Evolutionary conservation across 1,140 invertebrate species (phyloP).

Genomic region (Drosophila mayri): DNA sequence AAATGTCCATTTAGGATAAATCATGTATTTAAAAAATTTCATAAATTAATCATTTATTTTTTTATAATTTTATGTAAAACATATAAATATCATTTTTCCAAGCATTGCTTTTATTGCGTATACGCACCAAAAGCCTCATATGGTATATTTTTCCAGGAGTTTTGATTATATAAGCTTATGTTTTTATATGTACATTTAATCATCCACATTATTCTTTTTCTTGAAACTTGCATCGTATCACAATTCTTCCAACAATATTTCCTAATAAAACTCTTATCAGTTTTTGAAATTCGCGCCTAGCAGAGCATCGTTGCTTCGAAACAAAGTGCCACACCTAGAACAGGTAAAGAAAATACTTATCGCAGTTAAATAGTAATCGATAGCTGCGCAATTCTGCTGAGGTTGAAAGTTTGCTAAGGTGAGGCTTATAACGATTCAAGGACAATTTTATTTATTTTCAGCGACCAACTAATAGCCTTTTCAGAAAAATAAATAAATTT

Average conservation of each 20-base stretch:
- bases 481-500: no score
- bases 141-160: no score
- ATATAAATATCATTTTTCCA: not conserved
- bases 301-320: not conserved
- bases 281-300: not conserved
- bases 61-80: no score
- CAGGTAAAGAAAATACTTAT: not conserved
- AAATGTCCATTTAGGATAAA: not conserved
- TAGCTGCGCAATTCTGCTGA: not conserved
- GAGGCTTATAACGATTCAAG: no score
- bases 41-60: not conserved
- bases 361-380: not conserved
- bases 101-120: no score
- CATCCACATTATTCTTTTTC: not conserved
- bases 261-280: not conserved
- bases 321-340: conserved; percentile 5
- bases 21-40: not conserved
- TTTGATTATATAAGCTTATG: not conserved
- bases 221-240: not conserved
- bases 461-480: no score
- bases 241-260: no score
- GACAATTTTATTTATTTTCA: no score
- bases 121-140: no score
- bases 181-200: no score
- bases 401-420: no score